Evolutionary conservation across 1,140 invertebrate genomes (phyloP).

Genomic region (Aphaenogaster ashmeadi): DNA sequence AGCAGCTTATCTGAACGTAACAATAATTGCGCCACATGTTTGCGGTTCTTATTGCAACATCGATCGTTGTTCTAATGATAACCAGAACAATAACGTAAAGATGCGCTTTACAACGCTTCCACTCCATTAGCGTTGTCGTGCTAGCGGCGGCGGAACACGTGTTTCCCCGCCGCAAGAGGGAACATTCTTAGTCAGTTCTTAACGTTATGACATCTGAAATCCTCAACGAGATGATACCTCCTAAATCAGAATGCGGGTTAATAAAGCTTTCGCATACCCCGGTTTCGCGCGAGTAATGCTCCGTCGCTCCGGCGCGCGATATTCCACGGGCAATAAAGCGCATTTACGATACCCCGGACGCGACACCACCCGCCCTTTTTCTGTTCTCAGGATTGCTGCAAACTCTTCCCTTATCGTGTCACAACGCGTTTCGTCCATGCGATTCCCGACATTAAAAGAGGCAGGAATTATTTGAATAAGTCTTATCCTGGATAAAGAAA

Average conservation of each 20-base stretch:
- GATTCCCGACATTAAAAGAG: conserved; percentile 19
- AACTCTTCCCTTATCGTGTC: conserved; percentile 34
- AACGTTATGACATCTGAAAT: conserved; percentile 70
- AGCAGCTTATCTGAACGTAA: too few species aligned
- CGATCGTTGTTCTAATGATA: conserved; percentile 7
- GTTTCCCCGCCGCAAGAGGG: neutral
- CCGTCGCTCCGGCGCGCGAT: conserved; percentile 30
- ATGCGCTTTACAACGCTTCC: conserved; percentile 5
- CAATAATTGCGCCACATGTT: neutral
- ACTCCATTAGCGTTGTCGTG: conserved; percentile 9
- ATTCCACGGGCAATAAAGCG: conserved; percentile 71
- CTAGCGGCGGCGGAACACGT: neutral
- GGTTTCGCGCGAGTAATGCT: conserved; percentile 61
- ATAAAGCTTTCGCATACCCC: conserved; percentile 69
- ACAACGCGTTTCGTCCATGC: neutral
- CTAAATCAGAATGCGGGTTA: conserved; percentile 74
- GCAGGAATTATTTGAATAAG: neutral
- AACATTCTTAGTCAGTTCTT: conserved; percentile 24
- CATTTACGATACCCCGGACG: conserved; percentile 71
- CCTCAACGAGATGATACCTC: conserved; percentile 61
- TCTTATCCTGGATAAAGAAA: neutral
- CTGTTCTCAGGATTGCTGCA: conserved; percentile 43
- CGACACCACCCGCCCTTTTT: conserved; percentile 44
- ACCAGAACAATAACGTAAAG: neutral
- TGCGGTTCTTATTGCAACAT: neutral